These are phyloP conservation scores for Melanargia galathea DNA, from an alignment of 2,888 invertebrate genomes.

Conservation along the genomic window DNA sequence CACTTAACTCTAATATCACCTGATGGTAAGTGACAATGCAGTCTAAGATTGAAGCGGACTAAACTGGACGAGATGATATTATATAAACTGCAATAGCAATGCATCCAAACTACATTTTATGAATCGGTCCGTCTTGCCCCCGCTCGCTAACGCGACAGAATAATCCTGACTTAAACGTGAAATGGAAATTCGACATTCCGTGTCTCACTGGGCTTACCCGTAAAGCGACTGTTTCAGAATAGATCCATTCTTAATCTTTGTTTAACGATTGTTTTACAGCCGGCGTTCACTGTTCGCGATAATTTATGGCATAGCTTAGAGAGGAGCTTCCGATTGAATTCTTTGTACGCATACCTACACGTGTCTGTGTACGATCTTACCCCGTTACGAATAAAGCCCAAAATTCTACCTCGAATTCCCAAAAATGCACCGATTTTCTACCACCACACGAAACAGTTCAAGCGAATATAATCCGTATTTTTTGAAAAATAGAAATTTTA, in stretches of 20 bases:
- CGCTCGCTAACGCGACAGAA: background rate
- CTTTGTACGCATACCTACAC: constrained; percentile 25
- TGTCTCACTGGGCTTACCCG: constrained; percentile 34
- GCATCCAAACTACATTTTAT: no score
- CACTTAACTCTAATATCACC: no score
- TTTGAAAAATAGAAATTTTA: constrained; percentile 29
- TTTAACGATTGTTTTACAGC: constrained; percentile 71
- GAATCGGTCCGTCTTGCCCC: background rate
- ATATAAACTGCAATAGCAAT: no score
- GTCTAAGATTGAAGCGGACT: no score
- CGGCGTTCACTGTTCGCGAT: constrained; percentile 54
- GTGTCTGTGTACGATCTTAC: constrained; percentile 21
- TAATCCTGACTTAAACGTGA: constrained; percentile 33
- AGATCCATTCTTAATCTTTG: constrained; percentile 57
- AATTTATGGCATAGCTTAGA: constrained; percentile 67
- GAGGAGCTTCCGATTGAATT: constrained; percentile 54
- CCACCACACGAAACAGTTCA: constrained; percentile 19
- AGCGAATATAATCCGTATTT: constrained; percentile 31
- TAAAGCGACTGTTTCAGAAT: constrained; percentile 44
- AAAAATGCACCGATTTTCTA: constrained; percentile 15
- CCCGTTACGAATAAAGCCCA: constrained; percentile 24
- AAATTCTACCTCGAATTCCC: constrained; percentile 13
- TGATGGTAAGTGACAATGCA: no score
- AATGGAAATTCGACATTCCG: constrained; percentile 36
- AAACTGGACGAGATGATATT: no score